phyloP scores from a whole-genome alignment of 2,797 vertebrate species.

The Anguilla anguilla region DNA sequence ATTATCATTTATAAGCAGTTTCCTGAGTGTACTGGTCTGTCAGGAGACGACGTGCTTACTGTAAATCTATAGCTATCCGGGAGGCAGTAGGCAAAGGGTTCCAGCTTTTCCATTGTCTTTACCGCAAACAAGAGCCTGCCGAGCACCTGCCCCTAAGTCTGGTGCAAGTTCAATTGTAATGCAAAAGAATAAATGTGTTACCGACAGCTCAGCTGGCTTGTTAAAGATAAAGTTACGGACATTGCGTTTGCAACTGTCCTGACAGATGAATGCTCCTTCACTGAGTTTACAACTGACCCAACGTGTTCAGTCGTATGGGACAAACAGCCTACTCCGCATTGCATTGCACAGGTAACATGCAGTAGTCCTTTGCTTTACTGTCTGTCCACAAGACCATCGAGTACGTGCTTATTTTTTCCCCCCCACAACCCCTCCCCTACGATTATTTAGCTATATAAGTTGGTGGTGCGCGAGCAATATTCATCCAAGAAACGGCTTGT shows the following conservation, averaged over 20 bases:
- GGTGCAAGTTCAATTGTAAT: constrained; percentile 6
- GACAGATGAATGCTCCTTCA: not conserved
- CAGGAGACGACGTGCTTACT: constrained; percentile 47
- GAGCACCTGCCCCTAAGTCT: not conserved
- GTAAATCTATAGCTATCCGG: constrained; percentile 39
- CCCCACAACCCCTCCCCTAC: not conserved
- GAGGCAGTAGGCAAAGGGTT: constrained; percentile 39
- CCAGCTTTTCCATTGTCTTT: constrained; percentile 27
- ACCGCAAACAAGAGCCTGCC: not conserved
- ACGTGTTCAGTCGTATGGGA: not conserved
- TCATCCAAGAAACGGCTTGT: constrained; percentile 7
- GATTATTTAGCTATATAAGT: not conserved
- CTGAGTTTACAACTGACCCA: not conserved
- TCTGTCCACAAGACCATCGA: not conserved
- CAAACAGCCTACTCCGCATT: not conserved
- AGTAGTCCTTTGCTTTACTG: not conserved
- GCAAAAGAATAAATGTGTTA: not conserved
- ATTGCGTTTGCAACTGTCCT: too few relatives aligned
- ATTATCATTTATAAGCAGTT: constrained; percentile 46
- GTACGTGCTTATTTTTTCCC: not conserved
- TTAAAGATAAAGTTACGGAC: not conserved
- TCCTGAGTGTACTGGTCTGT: constrained; percentile 52
- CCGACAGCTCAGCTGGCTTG: constrained; percentile 4
- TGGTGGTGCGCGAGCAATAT: not conserved
- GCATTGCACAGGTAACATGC: not conserved